These are phyloP conservation scores for Meleagris gallopavo DNA, from an alignment of 2,113 vertebrate species.

Conservation along the genomic window DNA sequence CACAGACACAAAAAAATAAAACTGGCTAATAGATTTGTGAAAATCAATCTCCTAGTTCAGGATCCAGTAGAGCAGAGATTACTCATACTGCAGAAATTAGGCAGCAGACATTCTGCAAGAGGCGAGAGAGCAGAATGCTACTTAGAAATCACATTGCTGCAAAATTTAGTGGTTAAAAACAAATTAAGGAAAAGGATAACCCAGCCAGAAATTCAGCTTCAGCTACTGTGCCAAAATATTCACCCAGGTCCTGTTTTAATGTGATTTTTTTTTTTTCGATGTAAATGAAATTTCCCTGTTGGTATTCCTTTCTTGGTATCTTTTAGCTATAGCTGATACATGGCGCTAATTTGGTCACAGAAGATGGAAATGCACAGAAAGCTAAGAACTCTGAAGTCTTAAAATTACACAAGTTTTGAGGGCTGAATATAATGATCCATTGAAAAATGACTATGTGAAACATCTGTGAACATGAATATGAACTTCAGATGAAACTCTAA, in stretches of 20 bases:
- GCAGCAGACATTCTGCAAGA: neutral
- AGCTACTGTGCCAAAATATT: neutral
- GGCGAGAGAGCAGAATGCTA: neutral
- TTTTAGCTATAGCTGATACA: neutral
- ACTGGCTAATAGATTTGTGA: neutral
- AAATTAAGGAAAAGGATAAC: neutral
- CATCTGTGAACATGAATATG: neutral
- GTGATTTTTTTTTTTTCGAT: neutral
- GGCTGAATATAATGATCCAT: neutral
- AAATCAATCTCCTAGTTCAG: neutral
- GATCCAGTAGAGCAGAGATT: neutral
- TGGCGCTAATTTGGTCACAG: neutral
- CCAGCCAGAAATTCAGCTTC: neutral
- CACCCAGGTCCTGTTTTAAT: neutral
- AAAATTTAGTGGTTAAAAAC: neutral
- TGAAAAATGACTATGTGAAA: neutral
- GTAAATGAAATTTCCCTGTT: neutral
- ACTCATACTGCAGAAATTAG: neutral
- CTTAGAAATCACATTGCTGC: neutral
- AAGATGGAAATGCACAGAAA: neutral
- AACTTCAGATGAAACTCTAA: neutral
- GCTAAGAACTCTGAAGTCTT: neutral
- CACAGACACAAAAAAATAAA: neutral
- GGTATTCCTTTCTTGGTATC: neutral
- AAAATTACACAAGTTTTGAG: neutral